phyloP scores from a whole-genome alignment of 2,113 vertebrate species.

The Noctilio leporinus region DNA sequence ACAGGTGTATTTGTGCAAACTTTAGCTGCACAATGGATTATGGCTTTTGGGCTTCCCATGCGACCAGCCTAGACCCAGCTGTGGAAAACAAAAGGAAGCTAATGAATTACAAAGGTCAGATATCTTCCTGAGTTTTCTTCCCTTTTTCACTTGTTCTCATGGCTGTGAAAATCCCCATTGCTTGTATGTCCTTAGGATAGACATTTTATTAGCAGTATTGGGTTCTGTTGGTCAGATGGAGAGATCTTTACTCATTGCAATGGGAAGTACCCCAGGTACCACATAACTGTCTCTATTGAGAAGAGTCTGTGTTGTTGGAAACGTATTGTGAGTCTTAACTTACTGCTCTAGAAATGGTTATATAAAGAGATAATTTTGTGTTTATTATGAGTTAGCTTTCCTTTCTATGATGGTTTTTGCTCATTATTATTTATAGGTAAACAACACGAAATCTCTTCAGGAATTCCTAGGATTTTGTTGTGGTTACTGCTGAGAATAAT shows the following conservation, averaged over 20 bases:
- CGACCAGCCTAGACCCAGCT: not conserved
- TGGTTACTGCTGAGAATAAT: not conserved
- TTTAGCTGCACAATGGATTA: not conserved
- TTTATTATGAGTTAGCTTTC: not conserved
- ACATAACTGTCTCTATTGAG: not conserved
- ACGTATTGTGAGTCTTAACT: not conserved
- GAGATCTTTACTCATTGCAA: not conserved
- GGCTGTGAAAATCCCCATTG: rapidly evolving
- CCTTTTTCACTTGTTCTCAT: not conserved
- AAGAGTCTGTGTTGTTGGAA: not conserved
- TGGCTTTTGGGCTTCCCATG: not conserved
- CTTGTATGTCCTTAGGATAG: not conserved
- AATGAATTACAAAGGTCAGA: not conserved
- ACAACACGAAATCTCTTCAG: not conserved
- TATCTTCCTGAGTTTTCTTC: not conserved
- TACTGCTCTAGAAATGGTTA: not conserved
- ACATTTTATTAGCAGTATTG: not conserved
- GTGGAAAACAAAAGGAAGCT: not conserved
- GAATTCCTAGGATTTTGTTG: not conserved
- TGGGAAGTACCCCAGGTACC: not conserved
- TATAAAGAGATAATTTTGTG: not conserved
- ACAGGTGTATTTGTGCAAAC: not conserved
- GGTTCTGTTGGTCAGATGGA: not conserved
- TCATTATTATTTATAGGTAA: not conserved
- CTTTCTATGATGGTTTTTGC: not conserved